Base-by-base conservation (phyloP, 2,888 invertebrate species). In the Polydrusus pterygomalis region DNA sequence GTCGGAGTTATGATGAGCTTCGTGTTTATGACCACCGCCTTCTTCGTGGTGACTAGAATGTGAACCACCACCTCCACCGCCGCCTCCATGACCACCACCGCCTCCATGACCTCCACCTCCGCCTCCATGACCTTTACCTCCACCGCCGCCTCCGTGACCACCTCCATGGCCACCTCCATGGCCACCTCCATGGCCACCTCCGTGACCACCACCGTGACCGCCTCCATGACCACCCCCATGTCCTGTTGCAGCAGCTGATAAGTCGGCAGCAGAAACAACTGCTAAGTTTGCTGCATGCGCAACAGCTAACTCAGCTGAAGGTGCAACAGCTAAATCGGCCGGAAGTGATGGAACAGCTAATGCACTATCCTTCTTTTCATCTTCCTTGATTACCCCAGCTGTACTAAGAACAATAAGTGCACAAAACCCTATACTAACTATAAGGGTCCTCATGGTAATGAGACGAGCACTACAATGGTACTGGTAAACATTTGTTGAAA, bases 11-110 rank as follows among this genome's bases (percentile, higher is more conserved):
- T 93, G 93, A 74, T 93, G 90, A 1, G 90, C 90, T 80, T 93
- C 92, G 82, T 93, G 92, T 74, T 92, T 91, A 80, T 92, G 90
- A 0, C 94, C 94, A n/a, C 93, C 93, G 17, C 92, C 93, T 70
- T 89, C 89, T 84, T 92, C 92, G 81, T 91, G 90, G 80, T 90
- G 89, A 30, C 74, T 74, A 6, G 77, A 75, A 86, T 95, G 80
- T 5, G 65, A 56, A 56, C 83, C 81, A 49, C 79, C 79, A 0
- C 47, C 38, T 81, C 81, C 15, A 80, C 90, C n/a, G 88, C 87
- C 11, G 87, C 87, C 79, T 1, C 54, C 54, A n/a, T 72, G 70
- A 0, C 54, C 51, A 6, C 20, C 70, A 30, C 54, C 54, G 1
- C 54, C 54, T 54, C 58, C 58, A 45, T 73, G 73, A 15, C 77